Conservation (phyloP, 2,113 vertebrate species). For the Jaculus jaculus region DNA sequence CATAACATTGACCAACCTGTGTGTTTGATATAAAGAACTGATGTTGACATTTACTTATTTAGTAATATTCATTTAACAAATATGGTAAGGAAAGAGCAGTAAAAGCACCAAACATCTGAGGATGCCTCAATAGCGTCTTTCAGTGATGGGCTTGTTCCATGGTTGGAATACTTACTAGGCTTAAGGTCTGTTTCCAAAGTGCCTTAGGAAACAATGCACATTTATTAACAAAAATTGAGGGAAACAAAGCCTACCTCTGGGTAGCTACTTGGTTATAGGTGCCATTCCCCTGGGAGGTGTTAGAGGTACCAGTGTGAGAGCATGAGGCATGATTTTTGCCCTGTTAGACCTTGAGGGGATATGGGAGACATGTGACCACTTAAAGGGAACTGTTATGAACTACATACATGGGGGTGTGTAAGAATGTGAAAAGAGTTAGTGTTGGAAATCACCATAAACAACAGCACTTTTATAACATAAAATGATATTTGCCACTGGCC, state of each 20-base stretch:
- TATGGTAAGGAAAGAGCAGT: too few relatives aligned
- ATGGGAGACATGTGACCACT: neutral
- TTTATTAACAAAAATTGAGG: too few relatives aligned
- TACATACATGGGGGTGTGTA: neutral
- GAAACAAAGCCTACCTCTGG: too few relatives aligned
- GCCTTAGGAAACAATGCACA: too few relatives aligned
- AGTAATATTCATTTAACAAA: neutral
- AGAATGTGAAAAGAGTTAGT: neutral
- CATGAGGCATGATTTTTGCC: too few relatives aligned
- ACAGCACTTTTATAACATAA: neutral
- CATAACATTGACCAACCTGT: neutral
- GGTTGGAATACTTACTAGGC: too few relatives aligned
- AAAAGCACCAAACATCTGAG: too few relatives aligned
- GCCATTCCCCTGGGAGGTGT: neutral
- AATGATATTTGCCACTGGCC: neutral
- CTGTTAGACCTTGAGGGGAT: neutral
- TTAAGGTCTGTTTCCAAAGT: too few relatives aligned
- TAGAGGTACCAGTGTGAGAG: neutral
- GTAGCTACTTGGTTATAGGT: too few relatives aligned
- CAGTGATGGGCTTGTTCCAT: too few relatives aligned
- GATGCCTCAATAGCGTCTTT: too few relatives aligned
- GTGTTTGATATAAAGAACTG: fast-evolving
- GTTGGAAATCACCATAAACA: neutral
- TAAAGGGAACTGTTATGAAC: neutral
- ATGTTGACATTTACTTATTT: too few relatives aligned